Base-by-base conservation (phyloP, 2,113 vertebrate species). In the Cyrtonyx montezumae region DNA sequence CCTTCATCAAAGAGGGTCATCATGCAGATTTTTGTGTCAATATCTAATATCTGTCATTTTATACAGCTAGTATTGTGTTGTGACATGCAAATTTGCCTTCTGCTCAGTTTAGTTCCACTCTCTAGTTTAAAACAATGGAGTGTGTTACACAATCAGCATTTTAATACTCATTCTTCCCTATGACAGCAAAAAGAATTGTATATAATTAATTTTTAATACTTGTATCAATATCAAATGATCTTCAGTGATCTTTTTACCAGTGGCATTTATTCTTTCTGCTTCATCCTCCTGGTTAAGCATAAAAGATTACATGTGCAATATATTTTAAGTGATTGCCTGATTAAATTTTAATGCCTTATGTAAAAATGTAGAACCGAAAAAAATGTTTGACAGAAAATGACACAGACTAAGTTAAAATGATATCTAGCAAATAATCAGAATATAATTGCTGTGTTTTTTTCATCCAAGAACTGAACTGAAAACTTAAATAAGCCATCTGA, bases 321-420 rank as follows among this genome's bases (percentile, higher is more conserved):
- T 51, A 63, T 87, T 88, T 81, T 66, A 89, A 76, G 42, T 59
- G 68, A 93, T 87, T 89, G 78, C 40, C 16, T 93, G 74, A 93
- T 84, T 91, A 67, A 14, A 91, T 91, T 91, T 82, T 91, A 93
- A 92, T 82, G 74, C 37, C 36, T 88, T 55, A 66, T 58, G 21
- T 13, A 76, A n/a, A 94, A 90, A 79, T 73, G 75, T 93, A 87
- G 45, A 84, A 46, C 4, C 53, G 58, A 81, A 59, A 49, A 84
- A 90, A 69, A 91, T 48, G 3, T 78, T 69, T 87, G n/a, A 91
- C 81, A 55, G n/a, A 88, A 93, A 90, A 82, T 88, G 11, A 84
- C 90, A 79, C 28, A 69, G 68, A 58, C 36, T 43, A 75, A 70
- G 14, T 65, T 80, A 56, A 78, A 92, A 75, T 25, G 3, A 1